A percentile compares a stretch with the other conserved stretches of the same genome.
Conservation (phyloP, 2,113 vertebrate genomes). For the Zapus hudsonius region DNA sequence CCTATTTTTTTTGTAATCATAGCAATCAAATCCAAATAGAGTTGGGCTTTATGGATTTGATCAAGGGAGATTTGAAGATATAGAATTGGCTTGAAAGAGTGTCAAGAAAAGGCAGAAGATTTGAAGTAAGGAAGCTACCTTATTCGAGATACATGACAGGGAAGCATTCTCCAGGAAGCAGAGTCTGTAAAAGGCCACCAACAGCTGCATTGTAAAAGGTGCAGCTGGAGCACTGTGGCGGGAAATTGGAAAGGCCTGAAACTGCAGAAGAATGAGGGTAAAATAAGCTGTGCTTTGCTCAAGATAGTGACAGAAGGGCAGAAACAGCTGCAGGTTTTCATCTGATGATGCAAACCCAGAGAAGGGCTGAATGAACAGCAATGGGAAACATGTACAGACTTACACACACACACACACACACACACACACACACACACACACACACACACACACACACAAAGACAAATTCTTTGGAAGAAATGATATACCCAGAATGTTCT, state of each 20-base stretch:
- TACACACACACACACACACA: no score
- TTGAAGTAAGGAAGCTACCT: background rate
- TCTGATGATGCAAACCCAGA: background rate
- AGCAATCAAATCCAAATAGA: background rate
- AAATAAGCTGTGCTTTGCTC: slow-evolving; percentile 57
- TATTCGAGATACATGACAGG: background rate
- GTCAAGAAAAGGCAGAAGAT: no score
- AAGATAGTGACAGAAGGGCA: slow-evolving; percentile 63
- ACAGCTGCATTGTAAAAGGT: slow-evolving; percentile 60
- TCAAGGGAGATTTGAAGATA: background rate
- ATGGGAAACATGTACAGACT: background rate
- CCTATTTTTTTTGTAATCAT: background rate
- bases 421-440: no score
- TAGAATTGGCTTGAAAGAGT: background rate
- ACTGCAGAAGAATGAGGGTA: slow-evolving; percentile 41
- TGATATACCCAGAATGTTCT: slow-evolving; percentile 24
- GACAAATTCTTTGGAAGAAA: slow-evolving; percentile 24
- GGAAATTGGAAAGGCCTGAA: slow-evolving; percentile 32
- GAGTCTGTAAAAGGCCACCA: background rate
- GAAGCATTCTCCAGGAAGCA: background rate
- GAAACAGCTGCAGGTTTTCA: slow-evolving; percentile 53
- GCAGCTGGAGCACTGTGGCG: slow-evolving; percentile 36
- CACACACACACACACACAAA: background rate
- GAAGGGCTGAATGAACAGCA: background rate
- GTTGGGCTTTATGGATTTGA: background rate